Evolutionary conservation across 2,888 invertebrate genomes (phyloP).

Genomic region (Ornithoptera alexandrae): DNA sequence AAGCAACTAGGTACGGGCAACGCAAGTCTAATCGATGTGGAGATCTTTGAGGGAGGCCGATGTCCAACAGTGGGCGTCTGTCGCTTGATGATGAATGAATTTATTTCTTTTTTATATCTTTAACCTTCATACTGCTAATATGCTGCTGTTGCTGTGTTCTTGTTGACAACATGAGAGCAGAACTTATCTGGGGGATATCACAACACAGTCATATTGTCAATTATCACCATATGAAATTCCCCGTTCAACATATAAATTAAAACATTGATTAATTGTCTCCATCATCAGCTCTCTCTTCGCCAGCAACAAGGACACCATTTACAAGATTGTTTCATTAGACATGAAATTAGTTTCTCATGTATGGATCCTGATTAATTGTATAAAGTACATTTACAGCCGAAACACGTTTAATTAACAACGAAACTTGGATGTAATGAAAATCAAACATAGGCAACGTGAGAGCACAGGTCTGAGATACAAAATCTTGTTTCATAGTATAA

Average conservation of each 20-base stretch:
- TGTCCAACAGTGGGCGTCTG: too few species aligned
- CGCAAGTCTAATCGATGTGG: too few species aligned
- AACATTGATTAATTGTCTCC: not conserved
- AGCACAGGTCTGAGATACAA: not conserved
- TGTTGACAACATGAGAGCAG: too few species aligned
- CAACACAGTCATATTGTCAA: not conserved
- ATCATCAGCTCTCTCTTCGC: not conserved
- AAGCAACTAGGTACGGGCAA: too few species aligned
- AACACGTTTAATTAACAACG: not conserved
- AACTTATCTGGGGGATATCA: too few species aligned
- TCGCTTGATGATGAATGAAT: too few species aligned
- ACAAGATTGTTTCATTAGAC: conserved; percentile 15
- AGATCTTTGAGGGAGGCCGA: too few species aligned
- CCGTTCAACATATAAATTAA: not conserved
- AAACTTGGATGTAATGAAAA: conserved; percentile 1
- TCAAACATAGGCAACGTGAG: not conserved
- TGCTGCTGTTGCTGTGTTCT: too few species aligned
- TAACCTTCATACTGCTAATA: too few species aligned
- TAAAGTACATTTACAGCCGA: not conserved
- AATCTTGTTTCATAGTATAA: not conserved
- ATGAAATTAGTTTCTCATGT: conserved; percentile 14
- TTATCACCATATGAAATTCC: not conserved
- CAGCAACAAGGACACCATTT: not conserved
- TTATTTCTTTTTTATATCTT: too few species aligned
- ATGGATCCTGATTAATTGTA: not conserved